phyloP scores from a whole-genome alignment of 2,797 vertebrate genomes.

The Chlorospingus flavigularis region DNA sequence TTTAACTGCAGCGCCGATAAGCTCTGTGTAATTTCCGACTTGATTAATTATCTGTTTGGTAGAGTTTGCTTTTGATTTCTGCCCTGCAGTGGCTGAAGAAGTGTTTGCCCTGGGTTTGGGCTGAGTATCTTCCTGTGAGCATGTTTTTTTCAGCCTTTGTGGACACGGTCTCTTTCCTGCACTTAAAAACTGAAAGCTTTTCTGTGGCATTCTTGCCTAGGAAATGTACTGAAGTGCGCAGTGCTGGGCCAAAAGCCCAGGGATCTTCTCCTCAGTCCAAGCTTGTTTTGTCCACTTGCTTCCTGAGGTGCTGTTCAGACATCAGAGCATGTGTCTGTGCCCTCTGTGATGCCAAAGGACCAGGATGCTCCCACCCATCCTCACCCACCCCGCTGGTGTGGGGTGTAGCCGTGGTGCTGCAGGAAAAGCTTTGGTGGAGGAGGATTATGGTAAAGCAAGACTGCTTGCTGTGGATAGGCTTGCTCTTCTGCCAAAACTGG shows the following conservation, averaged over 20 bases:
- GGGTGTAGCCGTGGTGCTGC: background rate
- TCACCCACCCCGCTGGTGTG: rapidly evolving
- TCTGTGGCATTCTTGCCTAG: background rate
- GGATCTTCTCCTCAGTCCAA: background rate
- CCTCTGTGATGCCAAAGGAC: background rate
- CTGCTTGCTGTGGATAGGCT: rapidly evolving
- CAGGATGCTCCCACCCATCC: rapidly evolving
- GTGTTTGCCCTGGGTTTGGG: background rate
- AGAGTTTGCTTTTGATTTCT: conserved; percentile 5
- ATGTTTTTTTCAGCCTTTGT: background rate
- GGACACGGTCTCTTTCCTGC: background rate
- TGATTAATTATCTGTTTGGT: background rate
- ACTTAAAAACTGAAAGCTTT: background rate
- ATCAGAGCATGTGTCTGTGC: rapidly evolving
- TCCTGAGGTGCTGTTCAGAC: background rate
- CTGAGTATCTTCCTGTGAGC: background rate
- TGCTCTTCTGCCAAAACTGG: background rate
- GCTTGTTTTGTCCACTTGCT: background rate
- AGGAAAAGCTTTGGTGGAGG: background rate
- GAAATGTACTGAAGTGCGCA: background rate
- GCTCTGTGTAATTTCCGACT: background rate
- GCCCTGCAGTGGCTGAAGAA: background rate
- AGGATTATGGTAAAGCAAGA: background rate
- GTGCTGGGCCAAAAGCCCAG: background rate
- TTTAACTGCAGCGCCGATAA: background rate